These are phyloP conservation scores for Cladorhizidae sp. DNA, from an alignment of 37 sponge, comb jelly and placozoan genomes.

Conservation along the genomic window DNA sequence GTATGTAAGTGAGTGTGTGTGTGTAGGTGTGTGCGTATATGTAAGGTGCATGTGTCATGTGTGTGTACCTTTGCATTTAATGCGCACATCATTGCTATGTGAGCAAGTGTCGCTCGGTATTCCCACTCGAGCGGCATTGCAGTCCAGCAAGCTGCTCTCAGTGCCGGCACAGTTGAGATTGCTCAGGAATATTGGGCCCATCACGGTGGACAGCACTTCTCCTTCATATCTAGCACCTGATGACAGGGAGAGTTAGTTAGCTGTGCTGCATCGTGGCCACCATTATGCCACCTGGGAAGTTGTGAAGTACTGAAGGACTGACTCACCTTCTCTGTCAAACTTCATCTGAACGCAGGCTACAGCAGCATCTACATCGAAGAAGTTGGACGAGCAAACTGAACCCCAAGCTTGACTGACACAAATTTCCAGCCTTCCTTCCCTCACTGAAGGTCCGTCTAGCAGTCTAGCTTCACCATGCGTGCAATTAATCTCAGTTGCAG, in stretches of 20 bases:
- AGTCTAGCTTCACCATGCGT: slow-evolving; percentile 28
- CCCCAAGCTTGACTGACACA: slow-evolving; percentile 56
- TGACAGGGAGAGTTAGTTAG: too few species aligned
- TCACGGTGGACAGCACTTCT: background rate
- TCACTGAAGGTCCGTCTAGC: slow-evolving; percentile 10
- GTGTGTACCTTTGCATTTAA: slow-evolving; percentile 20
- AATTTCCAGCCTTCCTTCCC: slow-evolving; percentile 40
- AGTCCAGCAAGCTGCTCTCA: slow-evolving; percentile 12
- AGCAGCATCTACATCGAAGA: slow-evolving; percentile 31
- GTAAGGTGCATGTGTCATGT: too few species aligned
- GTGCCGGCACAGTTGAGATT: background rate
- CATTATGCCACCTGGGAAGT: too few species aligned
- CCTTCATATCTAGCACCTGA: too few species aligned
- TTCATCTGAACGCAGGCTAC: slow-evolving; percentile 47
- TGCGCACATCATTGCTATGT: background rate
- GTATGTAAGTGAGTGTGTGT: too few species aligned
- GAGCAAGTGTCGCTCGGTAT: background rate
- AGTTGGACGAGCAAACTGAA: slow-evolving; percentile 15
- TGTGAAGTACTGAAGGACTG: too few species aligned
- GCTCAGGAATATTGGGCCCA: slow-evolving; percentile 20
- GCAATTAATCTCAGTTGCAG: slow-evolving; percentile 3
- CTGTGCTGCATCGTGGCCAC: too few species aligned
- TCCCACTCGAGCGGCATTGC: background rate
- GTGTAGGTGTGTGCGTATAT: too few species aligned
- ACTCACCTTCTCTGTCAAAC: slow-evolving; percentile 13